Evolutionary conservation across 2,113 vertebrate genomes (phyloP).

Genomic region (Pungitius pungitius): DNA sequence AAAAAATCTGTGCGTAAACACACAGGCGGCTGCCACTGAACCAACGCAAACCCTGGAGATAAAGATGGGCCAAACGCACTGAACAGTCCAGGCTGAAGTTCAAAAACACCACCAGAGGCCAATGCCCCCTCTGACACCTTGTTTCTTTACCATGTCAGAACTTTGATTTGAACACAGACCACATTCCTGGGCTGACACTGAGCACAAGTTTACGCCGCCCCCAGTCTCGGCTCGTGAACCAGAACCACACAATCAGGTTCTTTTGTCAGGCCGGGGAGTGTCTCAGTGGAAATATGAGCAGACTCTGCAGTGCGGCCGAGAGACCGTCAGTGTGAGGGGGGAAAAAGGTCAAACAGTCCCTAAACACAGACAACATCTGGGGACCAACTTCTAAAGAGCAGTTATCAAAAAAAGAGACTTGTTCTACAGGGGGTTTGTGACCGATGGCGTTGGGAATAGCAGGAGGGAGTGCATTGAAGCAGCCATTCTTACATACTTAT

Average conservation of each 20-base stretch:
- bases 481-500: no score
- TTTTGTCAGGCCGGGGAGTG: conserved; percentile 15
- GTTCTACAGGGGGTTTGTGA: neutral
- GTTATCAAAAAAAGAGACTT: neutral
- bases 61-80: neutral
- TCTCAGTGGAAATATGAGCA: conserved; percentile 35
- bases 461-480: neutral
- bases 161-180: conserved; percentile 27
- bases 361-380: neutral
- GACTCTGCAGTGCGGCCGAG: conserved; percentile 35
- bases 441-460: neutral
- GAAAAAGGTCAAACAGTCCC: neutral
- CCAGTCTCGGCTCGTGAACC: conserved; percentile 7
- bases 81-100: conserved; percentile 21
- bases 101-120: conserved; percentile 12
- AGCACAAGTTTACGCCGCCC: conserved; percentile 1
- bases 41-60: neutral
- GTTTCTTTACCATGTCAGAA: conserved; percentile 10
- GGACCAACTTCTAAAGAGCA: neutral
- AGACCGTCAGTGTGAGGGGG: conserved; percentile 1
- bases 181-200: conserved; percentile 44
- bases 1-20: conserved; percentile 8
- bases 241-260: conserved; percentile 8
- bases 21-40: conserved; percentile 3
- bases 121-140: neutral